Percentiles rank a stretch among this genome's conserved stretches.
phyloP scores from a whole-genome alignment of 2,797 vertebrate species.

The Chiloscyllium punctatum region DNA sequence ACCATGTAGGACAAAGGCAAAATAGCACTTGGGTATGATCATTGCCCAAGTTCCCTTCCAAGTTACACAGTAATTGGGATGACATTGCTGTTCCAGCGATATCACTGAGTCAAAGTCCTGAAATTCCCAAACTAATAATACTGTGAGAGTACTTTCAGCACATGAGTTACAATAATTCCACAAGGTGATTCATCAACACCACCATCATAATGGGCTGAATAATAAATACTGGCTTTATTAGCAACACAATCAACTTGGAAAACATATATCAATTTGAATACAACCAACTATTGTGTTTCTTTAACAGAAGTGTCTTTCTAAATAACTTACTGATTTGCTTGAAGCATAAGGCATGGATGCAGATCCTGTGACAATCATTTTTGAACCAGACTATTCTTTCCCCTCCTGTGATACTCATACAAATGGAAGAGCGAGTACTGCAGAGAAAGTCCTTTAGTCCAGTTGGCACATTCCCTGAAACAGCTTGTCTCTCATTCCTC shows the following conservation, averaged over 20 bases:
- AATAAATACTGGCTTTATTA: not conserved
- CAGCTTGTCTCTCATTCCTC: not conserved
- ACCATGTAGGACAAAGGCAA: not conserved
- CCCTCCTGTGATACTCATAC: not conserved
- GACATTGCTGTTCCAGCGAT: not conserved
- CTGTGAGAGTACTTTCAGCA: not conserved
- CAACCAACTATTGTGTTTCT: not conserved
- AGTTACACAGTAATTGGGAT: not conserved
- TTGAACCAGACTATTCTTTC: not conserved
- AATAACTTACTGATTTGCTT: not conserved
- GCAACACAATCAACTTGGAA: not conserved
- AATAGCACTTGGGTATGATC: not conserved
- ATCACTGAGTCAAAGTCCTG: not conserved
- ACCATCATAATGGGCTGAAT: not conserved
- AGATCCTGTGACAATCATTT: not conserved
- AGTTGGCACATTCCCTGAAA: not conserved
- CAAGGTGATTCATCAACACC: not conserved
- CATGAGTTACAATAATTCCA: not conserved
- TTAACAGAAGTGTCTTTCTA: not conserved
- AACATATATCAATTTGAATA: not conserved
- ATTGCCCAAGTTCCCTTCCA: not conserved
- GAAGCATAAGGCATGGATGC: not conserved
- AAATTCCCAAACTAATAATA: not conserved
- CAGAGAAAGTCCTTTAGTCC: not conserved
- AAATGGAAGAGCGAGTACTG: not conserved